phyloP scores from a whole-genome alignment of 2,113 vertebrate genomes.

The Irena cyanogastra region DNA sequence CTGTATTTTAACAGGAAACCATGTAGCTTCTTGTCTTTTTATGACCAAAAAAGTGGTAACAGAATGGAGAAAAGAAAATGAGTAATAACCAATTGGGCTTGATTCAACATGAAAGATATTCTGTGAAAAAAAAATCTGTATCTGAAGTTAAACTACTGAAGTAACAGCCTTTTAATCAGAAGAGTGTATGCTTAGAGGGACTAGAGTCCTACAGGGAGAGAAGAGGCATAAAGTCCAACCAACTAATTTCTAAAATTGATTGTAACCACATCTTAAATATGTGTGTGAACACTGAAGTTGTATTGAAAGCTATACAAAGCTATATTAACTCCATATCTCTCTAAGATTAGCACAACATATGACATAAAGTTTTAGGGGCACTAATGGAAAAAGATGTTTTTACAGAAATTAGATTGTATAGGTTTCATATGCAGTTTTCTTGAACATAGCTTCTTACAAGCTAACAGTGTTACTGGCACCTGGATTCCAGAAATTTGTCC shows the following conservation, averaged over 20 bases:
- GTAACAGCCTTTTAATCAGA: background rate
- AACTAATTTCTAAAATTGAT: background rate
- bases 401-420: background rate
- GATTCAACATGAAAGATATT: background rate
- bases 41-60: background rate
- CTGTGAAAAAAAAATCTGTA: background rate
- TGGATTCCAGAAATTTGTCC: background rate
- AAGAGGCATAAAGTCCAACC: background rate
- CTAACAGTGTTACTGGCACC: background rate
- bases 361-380: background rate
- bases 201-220: background rate
- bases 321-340: background rate
- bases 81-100: background rate
- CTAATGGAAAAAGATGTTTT: background rate
- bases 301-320: background rate
- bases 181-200: background rate
- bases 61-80: background rate
- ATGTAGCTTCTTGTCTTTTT: background rate
- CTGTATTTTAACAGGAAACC: background rate
- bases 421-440: background rate
- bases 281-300: background rate
- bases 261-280: background rate
- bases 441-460: background rate
- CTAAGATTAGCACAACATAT: background rate
- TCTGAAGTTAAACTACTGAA: background rate